phyloP scores from a whole-genome alignment of 2,888 invertebrate genomes.

The Notodonta ziczac region DNA sequence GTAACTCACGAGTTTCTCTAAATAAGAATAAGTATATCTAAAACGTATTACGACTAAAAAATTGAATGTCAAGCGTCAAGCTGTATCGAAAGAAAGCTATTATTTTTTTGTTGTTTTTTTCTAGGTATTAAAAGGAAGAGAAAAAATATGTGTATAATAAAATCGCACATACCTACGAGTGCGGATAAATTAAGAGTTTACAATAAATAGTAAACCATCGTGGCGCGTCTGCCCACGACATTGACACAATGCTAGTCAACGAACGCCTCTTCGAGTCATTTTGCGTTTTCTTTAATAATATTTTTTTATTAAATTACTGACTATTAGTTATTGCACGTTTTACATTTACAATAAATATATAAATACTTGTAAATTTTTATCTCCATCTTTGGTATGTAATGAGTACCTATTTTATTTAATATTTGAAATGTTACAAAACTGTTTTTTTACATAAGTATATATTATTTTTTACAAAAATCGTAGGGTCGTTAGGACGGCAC shows the following conservation, averaged over 20 bases:
- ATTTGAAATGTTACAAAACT: constrained; percentile 84
- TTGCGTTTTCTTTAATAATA: constrained; percentile 63
- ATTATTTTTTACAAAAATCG: constrained; percentile 83
- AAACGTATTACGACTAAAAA: constrained; percentile 69
- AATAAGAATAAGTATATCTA: constrained; percentile 66
- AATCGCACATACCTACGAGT: constrained; percentile 43
- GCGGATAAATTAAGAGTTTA: constrained; percentile 72
- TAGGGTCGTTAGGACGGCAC: constrained; percentile 85
- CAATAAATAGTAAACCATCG: constrained; percentile 79
- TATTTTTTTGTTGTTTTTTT: constrained; percentile 41
- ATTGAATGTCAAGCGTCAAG: constrained; percentile 73
- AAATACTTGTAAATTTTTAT: constrained; percentile 84
- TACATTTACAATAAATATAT: constrained; percentile 85
- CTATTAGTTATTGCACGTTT: constrained; percentile 85
- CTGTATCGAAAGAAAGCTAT: constrained; percentile 51
- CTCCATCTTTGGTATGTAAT: constrained; percentile 82
- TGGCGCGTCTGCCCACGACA: constrained; percentile 47
- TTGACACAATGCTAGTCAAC: constrained; percentile 60
- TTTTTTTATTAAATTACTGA: constrained; percentile 81
- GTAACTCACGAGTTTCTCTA: constrained; percentile 76
- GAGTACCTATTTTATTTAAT: constrained; percentile 76
- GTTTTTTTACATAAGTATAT: constrained; percentile 80
- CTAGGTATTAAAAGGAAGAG: constrained; percentile 36
- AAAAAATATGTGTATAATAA: constrained; percentile 43
- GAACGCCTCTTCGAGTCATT: constrained; percentile 77